A percentile compares a stretch with the other conserved stretches of the same genome.
Evolutionary conservation across 2,888 invertebrate genomes (phyloP).

Genomic region (Synergus umbraculus): DNA sequence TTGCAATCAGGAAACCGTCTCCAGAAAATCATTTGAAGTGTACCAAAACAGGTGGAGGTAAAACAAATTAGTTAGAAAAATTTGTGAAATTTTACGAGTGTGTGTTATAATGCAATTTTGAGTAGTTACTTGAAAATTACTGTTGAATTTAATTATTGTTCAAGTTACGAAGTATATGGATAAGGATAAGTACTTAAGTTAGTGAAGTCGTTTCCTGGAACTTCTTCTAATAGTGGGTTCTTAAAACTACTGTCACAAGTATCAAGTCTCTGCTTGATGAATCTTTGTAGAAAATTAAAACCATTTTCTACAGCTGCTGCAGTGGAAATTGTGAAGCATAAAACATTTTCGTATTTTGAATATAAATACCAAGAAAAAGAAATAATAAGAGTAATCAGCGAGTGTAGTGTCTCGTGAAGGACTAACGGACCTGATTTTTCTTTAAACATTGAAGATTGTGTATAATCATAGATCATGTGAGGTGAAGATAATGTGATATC

Average conservation of each 20-base stretch:
- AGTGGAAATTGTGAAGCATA: not conserved
- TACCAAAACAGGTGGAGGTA: not conserved
- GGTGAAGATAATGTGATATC: not conserved
- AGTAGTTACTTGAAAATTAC: not conserved
- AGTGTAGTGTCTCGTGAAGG: not conserved
- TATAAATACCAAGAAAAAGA: not conserved
- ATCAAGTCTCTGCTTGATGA: not conserved
- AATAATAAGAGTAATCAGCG: not conserved
- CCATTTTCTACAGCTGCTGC: not conserved
- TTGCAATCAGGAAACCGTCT: not conserved
- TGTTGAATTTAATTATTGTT: not conserved
- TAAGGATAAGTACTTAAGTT: not conserved
- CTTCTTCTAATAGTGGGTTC: not conserved
- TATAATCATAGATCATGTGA: not conserved
- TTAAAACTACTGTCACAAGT: not conserved
- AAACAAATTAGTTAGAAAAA: not conserved
- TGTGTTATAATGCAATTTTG: not conserved
- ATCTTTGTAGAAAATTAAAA: not conserved
- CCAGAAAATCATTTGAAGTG: not conserved
- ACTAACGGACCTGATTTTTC: not conserved
- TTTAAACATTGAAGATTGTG: not conserved
- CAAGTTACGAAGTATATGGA: not conserved
- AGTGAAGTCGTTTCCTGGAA: not conserved
- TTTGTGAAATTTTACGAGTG: not conserved
- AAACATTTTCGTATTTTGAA: not conserved